A percentile compares a stretch with the other conserved stretches of the same genome.
phyloP scores from a whole-genome alignment of 2,888 invertebrate genomes.

The Dolomedes plantarius region DNA sequence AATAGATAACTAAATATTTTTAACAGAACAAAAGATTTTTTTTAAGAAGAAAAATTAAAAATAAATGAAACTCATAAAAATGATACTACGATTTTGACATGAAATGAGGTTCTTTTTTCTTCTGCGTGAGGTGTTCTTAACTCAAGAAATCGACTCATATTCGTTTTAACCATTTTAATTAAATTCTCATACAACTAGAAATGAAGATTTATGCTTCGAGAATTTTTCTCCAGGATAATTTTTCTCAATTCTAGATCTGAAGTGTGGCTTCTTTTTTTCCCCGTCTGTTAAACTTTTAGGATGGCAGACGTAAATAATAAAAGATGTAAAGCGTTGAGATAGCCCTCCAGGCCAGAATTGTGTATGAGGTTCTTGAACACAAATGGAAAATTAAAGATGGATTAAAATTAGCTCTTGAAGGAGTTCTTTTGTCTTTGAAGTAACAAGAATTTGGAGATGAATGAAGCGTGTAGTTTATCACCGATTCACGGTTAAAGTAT shows the following conservation, averaged over 20 bases:
- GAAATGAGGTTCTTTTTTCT: background rate
- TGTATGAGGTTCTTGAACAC: background rate
- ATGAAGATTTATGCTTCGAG: background rate
- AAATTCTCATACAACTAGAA: background rate
- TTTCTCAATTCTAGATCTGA: background rate
- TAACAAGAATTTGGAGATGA: no score
- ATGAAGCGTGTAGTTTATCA: no score
- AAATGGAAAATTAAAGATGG: conserved; percentile 7
- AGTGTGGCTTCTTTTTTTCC: background rate
- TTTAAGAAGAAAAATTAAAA: background rate
- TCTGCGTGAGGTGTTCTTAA: background rate
- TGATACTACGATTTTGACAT: background rate
- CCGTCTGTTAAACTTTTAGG: background rate
- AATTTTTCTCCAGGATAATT: background rate
- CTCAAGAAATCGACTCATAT: background rate
- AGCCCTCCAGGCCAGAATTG: background rate
- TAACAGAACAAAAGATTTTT: background rate
- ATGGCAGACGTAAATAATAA: background rate
- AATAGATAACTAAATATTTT: background rate
- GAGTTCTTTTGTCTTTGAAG: background rate
- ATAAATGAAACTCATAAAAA: background rate
- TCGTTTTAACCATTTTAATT: conserved; percentile 3
- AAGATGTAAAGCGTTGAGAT: background rate
- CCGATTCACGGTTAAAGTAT: no score
- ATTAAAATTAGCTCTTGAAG: background rate